phyloP scores from a whole-genome alignment of 2,113 vertebrate species.

The Hemibagrus wyckioides region DNA sequence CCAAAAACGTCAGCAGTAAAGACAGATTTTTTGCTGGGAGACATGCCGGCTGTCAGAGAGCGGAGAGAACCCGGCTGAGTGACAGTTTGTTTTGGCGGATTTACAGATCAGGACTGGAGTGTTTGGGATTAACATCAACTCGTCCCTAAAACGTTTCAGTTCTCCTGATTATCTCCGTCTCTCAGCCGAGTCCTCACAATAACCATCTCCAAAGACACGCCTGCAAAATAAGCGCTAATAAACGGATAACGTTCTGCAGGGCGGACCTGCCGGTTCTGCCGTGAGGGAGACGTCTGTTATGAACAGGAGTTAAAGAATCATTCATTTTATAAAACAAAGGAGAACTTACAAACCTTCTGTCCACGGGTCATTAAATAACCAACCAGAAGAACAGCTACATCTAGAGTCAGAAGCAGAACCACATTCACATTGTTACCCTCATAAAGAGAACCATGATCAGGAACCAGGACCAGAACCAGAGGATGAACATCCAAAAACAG shows the following conservation, averaged over 20 bases:
- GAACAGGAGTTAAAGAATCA: neutral
- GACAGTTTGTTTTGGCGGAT: conserved; percentile 48
- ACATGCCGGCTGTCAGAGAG: conserved; percentile 45
- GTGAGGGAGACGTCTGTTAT: neutral
- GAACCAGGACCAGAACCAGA: neutral
- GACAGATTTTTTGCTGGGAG: neutral
- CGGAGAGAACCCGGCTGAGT: conserved; percentile 35
- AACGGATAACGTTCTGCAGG: neutral
- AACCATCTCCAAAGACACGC: neutral
- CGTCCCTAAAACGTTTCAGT: conserved; percentile 31
- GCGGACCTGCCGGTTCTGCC: neutral
- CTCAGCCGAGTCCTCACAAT: conserved; percentile 26
- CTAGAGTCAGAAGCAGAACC: neutral
- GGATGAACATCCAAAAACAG: neutral
- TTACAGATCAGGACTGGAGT: conserved; percentile 38
- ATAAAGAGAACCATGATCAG: neutral
- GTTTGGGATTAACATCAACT: conserved; percentile 53
- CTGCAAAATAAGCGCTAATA: neutral
- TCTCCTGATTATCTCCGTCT: conserved; percentile 51
- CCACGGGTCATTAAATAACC: neutral
- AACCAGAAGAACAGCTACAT: neutral
- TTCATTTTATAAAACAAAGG: neutral
- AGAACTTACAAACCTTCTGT: neutral
- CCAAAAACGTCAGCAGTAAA: conserved; percentile 52
- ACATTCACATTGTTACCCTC: neutral